Evolutionary conservation across 2,888 invertebrate genomes (phyloP).

Genomic region (Leptarthrus brevirostris): DNA sequence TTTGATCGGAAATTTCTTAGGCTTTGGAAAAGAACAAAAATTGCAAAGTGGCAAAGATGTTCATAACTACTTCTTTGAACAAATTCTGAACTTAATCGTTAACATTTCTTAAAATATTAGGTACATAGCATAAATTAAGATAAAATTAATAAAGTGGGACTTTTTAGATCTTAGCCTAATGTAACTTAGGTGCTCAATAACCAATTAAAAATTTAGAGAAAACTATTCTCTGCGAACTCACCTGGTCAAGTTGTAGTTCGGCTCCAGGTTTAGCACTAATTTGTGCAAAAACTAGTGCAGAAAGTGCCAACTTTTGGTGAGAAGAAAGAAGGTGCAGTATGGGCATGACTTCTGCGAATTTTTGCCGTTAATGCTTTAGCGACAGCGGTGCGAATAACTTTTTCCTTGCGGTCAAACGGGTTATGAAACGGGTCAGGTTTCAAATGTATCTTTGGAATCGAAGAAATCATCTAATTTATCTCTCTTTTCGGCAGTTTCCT

Average conservation of each 20-base stretch:
- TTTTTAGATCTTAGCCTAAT: no score
- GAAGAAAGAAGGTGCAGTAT: slow-evolving; percentile 74
- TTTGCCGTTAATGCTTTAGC: slow-evolving; percentile 72
- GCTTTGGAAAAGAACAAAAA: no score
- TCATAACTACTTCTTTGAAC: no score
- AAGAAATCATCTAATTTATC: not conserved
- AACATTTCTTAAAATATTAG: no score
- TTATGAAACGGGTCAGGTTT: slow-evolving; percentile 59
- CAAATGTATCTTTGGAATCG: slow-evolving; percentile 53
- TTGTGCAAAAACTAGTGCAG: slow-evolving; percentile 74
- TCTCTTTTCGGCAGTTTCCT: slow-evolving; percentile 50
- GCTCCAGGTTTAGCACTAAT: slow-evolving; percentile 69
- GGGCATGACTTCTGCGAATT: slow-evolving; percentile 74
- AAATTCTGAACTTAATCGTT: no score
- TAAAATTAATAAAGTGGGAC: no score
- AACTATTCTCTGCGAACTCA: no score
- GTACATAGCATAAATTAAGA: no score
- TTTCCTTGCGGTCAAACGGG: slow-evolving; percentile 66
- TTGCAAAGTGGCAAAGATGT: no score
- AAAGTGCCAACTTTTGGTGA: slow-evolving; percentile 73
- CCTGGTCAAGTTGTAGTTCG: slow-evolving; percentile 72
- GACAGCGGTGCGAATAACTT: slow-evolving; percentile 70
- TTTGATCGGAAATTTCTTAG: no score
- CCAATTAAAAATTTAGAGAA: no score
- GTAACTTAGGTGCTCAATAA: no score